Evolutionary conservation across 2,888 invertebrate genomes (phyloP).

Genomic region (Nycteola revayana): DNA sequence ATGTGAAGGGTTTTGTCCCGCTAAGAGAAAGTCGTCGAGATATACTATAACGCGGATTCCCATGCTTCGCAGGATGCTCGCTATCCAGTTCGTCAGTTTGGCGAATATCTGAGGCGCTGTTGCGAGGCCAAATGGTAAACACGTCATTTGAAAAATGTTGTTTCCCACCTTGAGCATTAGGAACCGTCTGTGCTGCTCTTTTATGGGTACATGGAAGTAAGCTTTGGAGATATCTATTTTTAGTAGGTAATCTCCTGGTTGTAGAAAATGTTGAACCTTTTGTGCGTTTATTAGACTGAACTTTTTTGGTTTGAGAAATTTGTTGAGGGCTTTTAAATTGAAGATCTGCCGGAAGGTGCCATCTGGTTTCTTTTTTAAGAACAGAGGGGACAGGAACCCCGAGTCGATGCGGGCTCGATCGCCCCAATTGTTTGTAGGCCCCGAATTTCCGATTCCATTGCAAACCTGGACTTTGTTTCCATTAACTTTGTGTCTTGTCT

Average conservation of each 20-base stretch:
- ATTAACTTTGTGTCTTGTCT: background rate
- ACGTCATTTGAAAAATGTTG: background rate
- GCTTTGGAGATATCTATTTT: constrained; percentile 28
- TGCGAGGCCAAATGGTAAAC: background rate
- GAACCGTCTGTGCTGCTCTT: constrained; percentile 17
- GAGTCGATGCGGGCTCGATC: background rate
- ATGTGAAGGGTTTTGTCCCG: background rate
- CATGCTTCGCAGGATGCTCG: background rate
- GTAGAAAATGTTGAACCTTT: constrained; percentile 10
- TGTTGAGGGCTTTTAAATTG: constrained; percentile 8
- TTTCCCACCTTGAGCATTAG: constrained; percentile 1
- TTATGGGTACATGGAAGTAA: constrained; percentile 6
- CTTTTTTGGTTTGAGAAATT: constrained; percentile 4
- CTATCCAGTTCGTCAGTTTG: background rate
- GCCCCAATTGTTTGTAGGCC: background rate
- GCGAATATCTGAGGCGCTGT: background rate
- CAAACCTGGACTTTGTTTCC: background rate
- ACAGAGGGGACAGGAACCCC: constrained; percentile 6
- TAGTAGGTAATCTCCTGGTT: constrained; percentile 3
- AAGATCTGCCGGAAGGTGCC: constrained; percentile 5
- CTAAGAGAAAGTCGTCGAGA: background rate
- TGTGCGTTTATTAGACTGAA: constrained; percentile 15
- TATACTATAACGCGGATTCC: background rate
- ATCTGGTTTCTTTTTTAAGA: constrained; percentile 15
- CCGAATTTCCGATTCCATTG: background rate